phyloP scores from a whole-genome alignment of 2,113 vertebrate species.

The Nycticorax nycticorax region DNA sequence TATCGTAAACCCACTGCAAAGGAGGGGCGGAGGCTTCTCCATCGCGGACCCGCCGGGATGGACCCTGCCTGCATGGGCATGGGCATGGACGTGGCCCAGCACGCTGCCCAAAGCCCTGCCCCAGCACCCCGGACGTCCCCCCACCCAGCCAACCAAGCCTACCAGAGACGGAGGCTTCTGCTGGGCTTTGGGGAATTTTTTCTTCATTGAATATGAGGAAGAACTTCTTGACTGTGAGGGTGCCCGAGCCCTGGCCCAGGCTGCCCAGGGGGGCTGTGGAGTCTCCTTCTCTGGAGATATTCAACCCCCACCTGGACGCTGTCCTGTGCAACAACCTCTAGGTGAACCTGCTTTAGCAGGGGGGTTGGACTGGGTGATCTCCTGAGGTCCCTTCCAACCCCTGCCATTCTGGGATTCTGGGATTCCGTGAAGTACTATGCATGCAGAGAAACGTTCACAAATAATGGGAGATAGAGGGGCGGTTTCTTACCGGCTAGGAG shows the following conservation, averaged over 20 bases:
- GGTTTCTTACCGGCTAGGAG: background rate
- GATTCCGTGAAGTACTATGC: background rate
- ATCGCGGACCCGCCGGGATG: background rate
- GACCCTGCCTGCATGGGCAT: background rate
- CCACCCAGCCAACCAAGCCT: rapidly evolving
- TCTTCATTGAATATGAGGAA: background rate
- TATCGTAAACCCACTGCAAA: background rate
- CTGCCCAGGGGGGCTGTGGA: too few species aligned
- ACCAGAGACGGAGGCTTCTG: background rate
- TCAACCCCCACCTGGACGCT: too few species aligned
- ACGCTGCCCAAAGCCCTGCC: background rate
- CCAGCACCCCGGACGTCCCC: background rate
- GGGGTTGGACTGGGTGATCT: too few species aligned
- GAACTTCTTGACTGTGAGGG: too few species aligned
- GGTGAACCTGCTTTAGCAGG: too few species aligned
- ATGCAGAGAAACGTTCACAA: background rate
- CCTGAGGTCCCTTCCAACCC: too few species aligned
- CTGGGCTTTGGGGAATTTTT: background rate
- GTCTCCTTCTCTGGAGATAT: too few species aligned
- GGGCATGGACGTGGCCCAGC: background rate
- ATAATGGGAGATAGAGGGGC: background rate
- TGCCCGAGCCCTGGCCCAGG: too few species aligned
- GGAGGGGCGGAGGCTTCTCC: background rate
- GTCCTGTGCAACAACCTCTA: too few species aligned
- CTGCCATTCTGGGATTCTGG: too few species aligned